Base-by-base conservation (phyloP, 2,888 invertebrate genomes). In the Heliconius erato region DNA sequence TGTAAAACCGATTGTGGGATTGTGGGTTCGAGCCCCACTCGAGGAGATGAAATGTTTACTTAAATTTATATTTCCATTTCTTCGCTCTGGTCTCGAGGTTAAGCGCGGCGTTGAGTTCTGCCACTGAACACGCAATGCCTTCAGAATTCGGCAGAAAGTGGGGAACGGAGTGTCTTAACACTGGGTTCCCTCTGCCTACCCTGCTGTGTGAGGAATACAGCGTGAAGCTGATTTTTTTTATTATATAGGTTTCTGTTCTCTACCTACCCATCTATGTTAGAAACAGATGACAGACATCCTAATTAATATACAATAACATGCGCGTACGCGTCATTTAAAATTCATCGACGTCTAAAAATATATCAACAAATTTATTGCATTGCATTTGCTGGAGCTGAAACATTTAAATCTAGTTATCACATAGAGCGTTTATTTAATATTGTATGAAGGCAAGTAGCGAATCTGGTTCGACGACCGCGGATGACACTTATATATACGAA, bases 401-500 rank as follows among this genome's bases (percentile, higher is more conserved):
- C 72, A 82, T 82, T 85, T 82, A 84, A 86, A 84, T 81, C 78
- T 80, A 83, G 82, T 82, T 85, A 86, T 84, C 84, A 83, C 83
- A 83, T 84, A 81, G 68, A 79, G 26, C 72, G 80, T 84, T 86
- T 80, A 85, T 84, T 86, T 80, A 85, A 86, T 86, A 86, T 86
- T 85, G 84, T 81, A 84, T 85, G 84, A 85, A 79, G 80, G 79
- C 87, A 85, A 87, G 86, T 84, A 85, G 77, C 81, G 59, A 79
- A 82, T 76, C 84, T 84, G 84, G 88, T 87, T 87, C 88, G 86
- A 83, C 85, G 88, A 88, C 87, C 88, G 87, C 83, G 72, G 85
- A 84, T 88, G 88, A 88, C 88, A 88, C 86, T 86, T 86, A 84
- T 80, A 82, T 86, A 84, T 80, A 83, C 82, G 84, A 85, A 89